These are phyloP conservation scores for Ommatoiulus sabulosus DNA, from an alignment of 2,888 invertebrate genomes.

Conservation along the genomic window DNA sequence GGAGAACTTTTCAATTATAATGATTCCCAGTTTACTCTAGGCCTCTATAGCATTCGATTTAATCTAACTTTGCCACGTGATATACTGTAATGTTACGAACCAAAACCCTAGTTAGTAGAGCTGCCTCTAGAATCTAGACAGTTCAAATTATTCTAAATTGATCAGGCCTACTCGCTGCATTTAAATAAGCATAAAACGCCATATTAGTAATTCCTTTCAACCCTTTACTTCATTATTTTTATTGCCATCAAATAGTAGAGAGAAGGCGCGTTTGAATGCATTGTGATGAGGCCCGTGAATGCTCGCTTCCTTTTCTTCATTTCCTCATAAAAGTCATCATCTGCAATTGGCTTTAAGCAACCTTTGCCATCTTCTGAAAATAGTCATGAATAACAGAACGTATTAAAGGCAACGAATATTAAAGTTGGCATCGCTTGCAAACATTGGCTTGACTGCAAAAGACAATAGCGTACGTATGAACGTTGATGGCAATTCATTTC, in stretches of 20 bases:
- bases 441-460: no score
- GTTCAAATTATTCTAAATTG: not conserved
- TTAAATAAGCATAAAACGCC: not conserved
- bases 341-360: conserved; percentile 36
- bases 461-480: no score
- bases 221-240: conserved; percentile 33
- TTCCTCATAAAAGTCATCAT: conserved; percentile 6
- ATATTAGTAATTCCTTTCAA: not conserved
- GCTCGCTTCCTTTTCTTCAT: not conserved
- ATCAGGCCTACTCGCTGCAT: not conserved
- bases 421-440: no score
- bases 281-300: conserved; percentile 1
- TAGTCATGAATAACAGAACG: not conserved
- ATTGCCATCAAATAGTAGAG: conserved; percentile 10
- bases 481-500: no score
- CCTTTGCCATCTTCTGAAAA: conserved; percentile 40
- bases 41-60: not conserved
- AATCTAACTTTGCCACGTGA: not conserved
- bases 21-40: not conserved
- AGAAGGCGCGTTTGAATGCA: conserved; percentile 17
- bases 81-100: not conserved
- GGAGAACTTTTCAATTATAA: not conserved
- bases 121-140: not conserved
- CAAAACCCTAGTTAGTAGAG: not conserved
- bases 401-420: not conserved